Conservation (phyloP, 2,113 vertebrate genomes). For the Ceuthmochares aereus region DNA sequence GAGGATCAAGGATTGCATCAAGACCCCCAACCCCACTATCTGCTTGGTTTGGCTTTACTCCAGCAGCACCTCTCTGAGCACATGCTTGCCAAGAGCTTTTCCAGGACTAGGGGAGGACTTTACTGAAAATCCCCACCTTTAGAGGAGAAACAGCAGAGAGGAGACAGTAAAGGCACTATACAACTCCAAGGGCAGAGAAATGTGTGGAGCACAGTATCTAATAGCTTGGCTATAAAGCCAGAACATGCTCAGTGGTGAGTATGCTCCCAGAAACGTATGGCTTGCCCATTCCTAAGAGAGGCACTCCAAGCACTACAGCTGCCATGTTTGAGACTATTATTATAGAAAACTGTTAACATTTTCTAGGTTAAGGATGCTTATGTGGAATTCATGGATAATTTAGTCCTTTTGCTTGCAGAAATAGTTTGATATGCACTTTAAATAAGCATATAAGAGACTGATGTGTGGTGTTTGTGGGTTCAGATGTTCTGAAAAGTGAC, state of each 20-base stretch:
- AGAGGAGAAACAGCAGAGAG: neutral
- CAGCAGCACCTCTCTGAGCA: neutral
- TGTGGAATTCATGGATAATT: constrained; percentile 62
- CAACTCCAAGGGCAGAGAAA: neutral
- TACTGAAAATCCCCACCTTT: neutral
- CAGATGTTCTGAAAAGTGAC: constrained; percentile 59
- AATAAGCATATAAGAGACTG: constrained; percentile 38
- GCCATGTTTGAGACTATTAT: neutral
- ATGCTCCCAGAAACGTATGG: neutral
- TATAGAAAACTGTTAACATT: constrained; percentile 36
- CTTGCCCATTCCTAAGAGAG: neutral
- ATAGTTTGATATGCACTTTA: constrained; percentile 54
- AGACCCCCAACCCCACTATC: rapidly evolving
- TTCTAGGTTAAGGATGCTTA: constrained; percentile 23
- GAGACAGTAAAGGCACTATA: neutral
- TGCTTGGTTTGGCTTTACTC: neutral
- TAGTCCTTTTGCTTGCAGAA: constrained; percentile 57
- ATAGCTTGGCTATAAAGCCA: neutral
- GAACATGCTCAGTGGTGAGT: neutral
- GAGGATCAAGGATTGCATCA: rapidly evolving
- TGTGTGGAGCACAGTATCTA: neutral
- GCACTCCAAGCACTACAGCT: neutral
- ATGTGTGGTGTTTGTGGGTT: constrained; percentile 31
- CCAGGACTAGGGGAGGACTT: neutral
- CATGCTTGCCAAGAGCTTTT: neutral